Conservation (phyloP, 2,888 invertebrate species). For the Dinocampus coccinellae region DNA sequence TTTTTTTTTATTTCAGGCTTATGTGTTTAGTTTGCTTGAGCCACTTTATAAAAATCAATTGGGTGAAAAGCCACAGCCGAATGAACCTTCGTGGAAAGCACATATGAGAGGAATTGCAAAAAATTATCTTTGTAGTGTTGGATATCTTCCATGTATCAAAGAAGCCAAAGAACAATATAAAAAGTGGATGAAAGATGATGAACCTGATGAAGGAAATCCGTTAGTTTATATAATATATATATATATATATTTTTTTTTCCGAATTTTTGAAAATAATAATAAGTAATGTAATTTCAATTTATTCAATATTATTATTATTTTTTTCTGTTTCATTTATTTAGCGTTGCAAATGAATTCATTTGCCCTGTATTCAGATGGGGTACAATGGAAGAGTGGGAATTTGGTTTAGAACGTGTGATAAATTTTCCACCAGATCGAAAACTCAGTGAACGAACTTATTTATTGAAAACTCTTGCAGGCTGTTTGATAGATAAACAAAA, state of each 20-base stretch:
- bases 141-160: slow-evolving; percentile 82
- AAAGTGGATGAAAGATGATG: slow-evolving; percentile 81
- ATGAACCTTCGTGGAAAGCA: slow-evolving; percentile 77
- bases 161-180: slow-evolving; percentile 81
- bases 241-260: too few species aligned
- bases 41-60: slow-evolving; percentile 80
- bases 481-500: slow-evolving; percentile 81
- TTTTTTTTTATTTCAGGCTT: too few species aligned
- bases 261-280: slow-evolving; percentile 18
- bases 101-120: slow-evolving; percentile 79
- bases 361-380: slow-evolving; percentile 89
- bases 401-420: slow-evolving; percentile 82
- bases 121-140: slow-evolving; percentile 81
- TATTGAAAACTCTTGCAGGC: slow-evolving; percentile 83
- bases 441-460: slow-evolving; percentile 82
- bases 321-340: slow-evolving; percentile 60
- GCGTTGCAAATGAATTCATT: slow-evolving; percentile 81
- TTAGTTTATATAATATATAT: slow-evolving; percentile 69
- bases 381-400: slow-evolving; percentile 84
- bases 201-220: slow-evolving; percentile 86
- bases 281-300: neutral
- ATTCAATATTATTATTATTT: slow-evolving; percentile 8
- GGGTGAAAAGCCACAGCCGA: slow-evolving; percentile 71
- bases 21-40: slow-evolving; percentile 77
- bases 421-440: slow-evolving; percentile 78